These are phyloP conservation scores for Drosophila repletoides DNA, from an alignment of 1,140 invertebrate species.

Conservation along the genomic window DNA sequence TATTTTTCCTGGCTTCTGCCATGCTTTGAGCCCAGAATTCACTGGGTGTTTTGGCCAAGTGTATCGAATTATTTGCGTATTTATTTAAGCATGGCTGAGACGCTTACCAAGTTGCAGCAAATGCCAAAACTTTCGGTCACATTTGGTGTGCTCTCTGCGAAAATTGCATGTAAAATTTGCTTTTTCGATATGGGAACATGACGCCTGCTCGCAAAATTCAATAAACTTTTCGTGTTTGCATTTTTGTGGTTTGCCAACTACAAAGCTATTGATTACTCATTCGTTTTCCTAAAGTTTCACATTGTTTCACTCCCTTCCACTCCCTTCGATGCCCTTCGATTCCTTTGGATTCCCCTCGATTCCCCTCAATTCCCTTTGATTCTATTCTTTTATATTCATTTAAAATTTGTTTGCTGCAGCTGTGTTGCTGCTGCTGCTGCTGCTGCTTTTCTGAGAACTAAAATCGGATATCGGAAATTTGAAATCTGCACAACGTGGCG, in stretches of 20 bases:
- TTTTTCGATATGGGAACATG: constrained; percentile 10
- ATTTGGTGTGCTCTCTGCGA: constrained; percentile 41
- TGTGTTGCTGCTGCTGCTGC: constrained; percentile 24
- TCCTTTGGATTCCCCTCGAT: no score
- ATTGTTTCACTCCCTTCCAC: neutral
- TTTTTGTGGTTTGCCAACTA: constrained; percentile 43
- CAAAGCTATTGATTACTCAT: constrained; percentile 27
- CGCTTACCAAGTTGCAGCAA: constrained; percentile 35
- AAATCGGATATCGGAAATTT: neutral
- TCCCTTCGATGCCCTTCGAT: no score
- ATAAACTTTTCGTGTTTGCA: constrained; percentile 60
- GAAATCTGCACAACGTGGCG: constrained; percentile 17
- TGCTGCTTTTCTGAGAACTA: no score
- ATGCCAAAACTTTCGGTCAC: constrained; percentile 42
- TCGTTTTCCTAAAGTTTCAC: constrained; percentile 2
- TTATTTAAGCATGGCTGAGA: constrained; percentile 37
- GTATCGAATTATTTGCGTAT: constrained; percentile 44
- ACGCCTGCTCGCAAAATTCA: constrained; percentile 47
- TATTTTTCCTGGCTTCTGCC: no score
- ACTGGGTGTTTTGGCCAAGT: no score
- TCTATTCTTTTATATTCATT: constrained; percentile 10
- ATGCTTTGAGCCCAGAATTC: no score
- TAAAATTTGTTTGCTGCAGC: constrained; percentile 8
- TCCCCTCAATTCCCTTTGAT: no score
- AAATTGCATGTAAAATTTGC: constrained; percentile 24